Base-by-base conservation (phyloP, 2,888 invertebrate species). In the Stegana nigrithorax region DNA sequence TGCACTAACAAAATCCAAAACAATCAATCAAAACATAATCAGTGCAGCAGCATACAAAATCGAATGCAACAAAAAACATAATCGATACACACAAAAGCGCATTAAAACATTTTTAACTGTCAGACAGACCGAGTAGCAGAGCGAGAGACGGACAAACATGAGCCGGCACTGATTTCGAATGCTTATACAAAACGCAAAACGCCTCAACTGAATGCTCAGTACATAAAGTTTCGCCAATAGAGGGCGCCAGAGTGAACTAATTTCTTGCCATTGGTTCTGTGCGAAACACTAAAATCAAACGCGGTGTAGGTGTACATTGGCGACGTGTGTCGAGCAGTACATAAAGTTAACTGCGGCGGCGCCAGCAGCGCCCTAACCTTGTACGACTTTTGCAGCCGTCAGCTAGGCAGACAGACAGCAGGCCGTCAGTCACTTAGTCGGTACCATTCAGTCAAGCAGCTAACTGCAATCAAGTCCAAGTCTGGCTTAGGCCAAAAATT, bases 331-430 rank as follows among this genome's bases (percentile, higher is more conserved):
- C 36, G 17, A 17, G 39, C 29, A 27, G 27, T 36, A 57, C 17
- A 8, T 19, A 14, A 26, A 25, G 25, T 25, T n/a, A n/a, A 8
- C 25, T 39, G 25, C 65, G 66, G 39, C 21, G 60, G 60, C 66
- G 68, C 64, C 60, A 61, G n/a, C 60, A 65, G 63, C 8, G 47
- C 47, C 7, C 25, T 23, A 47, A 47, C 47, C 47, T 47, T 63
- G 71, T 75, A 77, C 77, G 77, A 75, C 66, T 77, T 77, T 71
- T 73, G 75, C 69, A 68, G 78, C 64, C 75, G 66, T 70, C 68
- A 73, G 61, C n/a, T n/a, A n/a, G n/a, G n/a, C n/a, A n/a, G n/a
- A n/a, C n/a, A n/a, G n/a, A n/a, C n/a, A n/a, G n/a, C 75, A 79
- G 78, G 76, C 80, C 73, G 75, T 80, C 80, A 67, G 71, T 64